Percentiles rank a stretch among this genome's conserved stretches.
These are phyloP conservation scores for Umimayanthus chanpuru DNA, from an alignment of 92 coral and sea anemone genomes.

Conservation along the genomic window DNA sequence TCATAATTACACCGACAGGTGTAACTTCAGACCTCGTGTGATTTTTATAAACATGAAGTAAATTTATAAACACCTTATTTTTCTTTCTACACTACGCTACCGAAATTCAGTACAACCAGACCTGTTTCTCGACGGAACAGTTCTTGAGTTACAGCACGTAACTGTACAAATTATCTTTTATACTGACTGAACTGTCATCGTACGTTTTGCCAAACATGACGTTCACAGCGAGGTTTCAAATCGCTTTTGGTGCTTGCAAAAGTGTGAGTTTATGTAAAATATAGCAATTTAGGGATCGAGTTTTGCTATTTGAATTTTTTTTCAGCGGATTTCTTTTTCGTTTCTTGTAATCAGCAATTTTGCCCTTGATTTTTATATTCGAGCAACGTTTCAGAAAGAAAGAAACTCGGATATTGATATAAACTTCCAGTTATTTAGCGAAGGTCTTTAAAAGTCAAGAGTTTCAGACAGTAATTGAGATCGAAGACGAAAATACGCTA, in stretches of 20 bases:
- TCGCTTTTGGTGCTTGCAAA: not conserved
- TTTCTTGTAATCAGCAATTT: not conserved
- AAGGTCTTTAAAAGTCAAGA: not conserved
- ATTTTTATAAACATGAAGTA: not conserved
- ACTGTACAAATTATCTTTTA: not conserved
- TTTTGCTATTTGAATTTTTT: not conserved
- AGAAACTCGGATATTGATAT: not conserved
- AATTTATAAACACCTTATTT: not conserved
- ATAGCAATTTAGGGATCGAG: not conserved
- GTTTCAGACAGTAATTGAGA: not conserved
- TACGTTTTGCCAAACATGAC: not conserved
- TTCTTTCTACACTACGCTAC: not conserved
- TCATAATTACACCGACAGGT: conserved; percentile 19
- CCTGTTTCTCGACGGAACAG: not conserved
- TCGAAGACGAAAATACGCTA: not conserved
- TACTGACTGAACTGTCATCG: not conserved
- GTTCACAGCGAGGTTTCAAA: not conserved
- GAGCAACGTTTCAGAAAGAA: not conserved
- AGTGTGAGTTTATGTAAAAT: not conserved
- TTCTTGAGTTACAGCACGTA: not conserved
- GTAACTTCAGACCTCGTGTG: not conserved
- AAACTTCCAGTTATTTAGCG: not conserved
- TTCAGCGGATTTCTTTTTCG: not conserved
- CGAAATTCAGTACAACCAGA: not conserved
- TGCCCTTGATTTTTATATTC: not conserved